These are phyloP conservation scores for Odontocolon sp. DNA, from an alignment of 2,888 invertebrate genomes.

Conservation along the genomic window DNA sequence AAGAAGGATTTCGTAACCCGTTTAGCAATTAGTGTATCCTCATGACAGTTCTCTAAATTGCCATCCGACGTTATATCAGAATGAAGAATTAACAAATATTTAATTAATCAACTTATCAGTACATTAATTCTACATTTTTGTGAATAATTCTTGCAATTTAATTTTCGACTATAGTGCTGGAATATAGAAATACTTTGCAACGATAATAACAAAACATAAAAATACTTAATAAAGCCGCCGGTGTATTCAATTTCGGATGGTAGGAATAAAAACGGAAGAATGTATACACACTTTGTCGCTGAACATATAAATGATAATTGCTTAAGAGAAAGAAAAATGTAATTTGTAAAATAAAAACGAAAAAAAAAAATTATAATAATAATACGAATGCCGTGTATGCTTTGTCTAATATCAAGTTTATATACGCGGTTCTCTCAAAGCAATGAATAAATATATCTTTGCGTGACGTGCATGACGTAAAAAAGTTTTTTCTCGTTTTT, in stretches of 20 bases:
- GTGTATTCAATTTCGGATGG: too few relatives aligned
- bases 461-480: background rate
- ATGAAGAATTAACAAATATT: background rate
- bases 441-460: constrained; percentile 10
- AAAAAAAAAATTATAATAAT: too few relatives aligned
- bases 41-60: background rate
- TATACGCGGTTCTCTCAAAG: too few relatives aligned
- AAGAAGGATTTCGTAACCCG: background rate
- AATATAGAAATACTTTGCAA: too few relatives aligned
- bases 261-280: background rate
- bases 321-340: background rate
- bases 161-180: too few relatives aligned
- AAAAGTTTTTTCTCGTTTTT: background rate
- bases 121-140: too few relatives aligned
- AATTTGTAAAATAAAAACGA: background rate
- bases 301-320: background rate
- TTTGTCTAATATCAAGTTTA: too few relatives aligned
- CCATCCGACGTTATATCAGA: background rate
- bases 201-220: too few relatives aligned
- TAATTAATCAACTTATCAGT: too few relatives aligned
- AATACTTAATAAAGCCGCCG: too few relatives aligned
- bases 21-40: background rate
- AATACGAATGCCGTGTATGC: too few relatives aligned
- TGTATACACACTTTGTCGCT: background rate
- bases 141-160: too few relatives aligned